Evolutionary conservation across 1,140 invertebrate species (phyloP).

Genomic region (Dinoponera quadriceps): DNA sequence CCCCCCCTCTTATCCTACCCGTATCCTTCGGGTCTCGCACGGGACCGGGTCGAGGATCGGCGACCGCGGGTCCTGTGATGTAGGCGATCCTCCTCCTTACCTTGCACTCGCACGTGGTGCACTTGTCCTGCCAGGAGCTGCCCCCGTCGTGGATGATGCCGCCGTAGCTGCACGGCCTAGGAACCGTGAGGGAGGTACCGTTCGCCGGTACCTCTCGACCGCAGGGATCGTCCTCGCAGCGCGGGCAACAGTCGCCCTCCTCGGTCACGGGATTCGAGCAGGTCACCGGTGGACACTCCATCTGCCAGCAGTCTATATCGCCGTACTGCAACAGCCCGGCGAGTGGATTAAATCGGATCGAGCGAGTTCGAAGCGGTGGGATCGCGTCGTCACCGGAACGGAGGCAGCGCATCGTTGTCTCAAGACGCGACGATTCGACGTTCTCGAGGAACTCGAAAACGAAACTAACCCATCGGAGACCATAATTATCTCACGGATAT

Average conservation of each 20-base stretch:
- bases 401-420: too few species aligned
- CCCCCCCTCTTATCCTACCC: slow-evolving; percentile 64
- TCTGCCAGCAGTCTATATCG: slow-evolving; percentile 95
- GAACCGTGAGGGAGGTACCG: slow-evolving; percentile 73
- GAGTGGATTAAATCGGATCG: background rate
- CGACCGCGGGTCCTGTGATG: slow-evolving; percentile 54
- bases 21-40: slow-evolving; percentile 55
- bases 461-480: too few species aligned
- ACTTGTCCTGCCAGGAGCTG: slow-evolving; percentile 88
- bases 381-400: too few species aligned
- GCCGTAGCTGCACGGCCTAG: slow-evolving; percentile 87
- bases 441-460: too few species aligned
- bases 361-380: background rate
- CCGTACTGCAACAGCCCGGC: slow-evolving; percentile 88
- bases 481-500: too few species aligned
- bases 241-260: slow-evolving; percentile 90
- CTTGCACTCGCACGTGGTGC: slow-evolving; percentile 92
- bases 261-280: slow-evolving; percentile 89
- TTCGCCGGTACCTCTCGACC: slow-evolving; percentile 78
- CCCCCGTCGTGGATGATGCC: slow-evolving; percentile 88
- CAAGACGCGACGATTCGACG: too few species aligned
- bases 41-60: slow-evolving; percentile 50
- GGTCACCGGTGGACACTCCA: slow-evolving; percentile 91
- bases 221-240: slow-evolving; percentile 89
- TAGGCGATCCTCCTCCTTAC: slow-evolving; percentile 85